Conservation (phyloP, 2,113 vertebrate species). For the Orcinus orca region DNA sequence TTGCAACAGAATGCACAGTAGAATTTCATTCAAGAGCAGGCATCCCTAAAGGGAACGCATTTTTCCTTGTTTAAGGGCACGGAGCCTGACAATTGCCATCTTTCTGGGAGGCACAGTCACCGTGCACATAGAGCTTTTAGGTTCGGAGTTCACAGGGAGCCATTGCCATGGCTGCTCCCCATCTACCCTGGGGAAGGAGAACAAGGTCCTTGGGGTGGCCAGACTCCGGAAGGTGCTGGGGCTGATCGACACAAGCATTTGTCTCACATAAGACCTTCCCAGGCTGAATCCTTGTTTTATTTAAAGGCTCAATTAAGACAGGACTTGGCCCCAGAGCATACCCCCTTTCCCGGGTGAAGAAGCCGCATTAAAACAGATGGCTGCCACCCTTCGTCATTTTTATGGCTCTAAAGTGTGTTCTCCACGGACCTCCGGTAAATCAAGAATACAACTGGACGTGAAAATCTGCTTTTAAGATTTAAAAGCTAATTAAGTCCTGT, state of each 20-base stretch:
- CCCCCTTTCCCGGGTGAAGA: neutral
- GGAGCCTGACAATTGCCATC: neutral
- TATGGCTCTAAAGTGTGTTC: slow-evolving; percentile 30
- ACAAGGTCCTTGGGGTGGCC: neutral
- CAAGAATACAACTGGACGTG: slow-evolving; percentile 17
- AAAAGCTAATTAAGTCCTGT: slow-evolving; percentile 48
- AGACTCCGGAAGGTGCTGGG: accelerated
- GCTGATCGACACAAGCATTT: accelerated
- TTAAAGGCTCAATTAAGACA: neutral
- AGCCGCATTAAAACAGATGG: neutral
- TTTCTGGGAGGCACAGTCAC: neutral
- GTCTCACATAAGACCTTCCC: neutral
- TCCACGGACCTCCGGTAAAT: slow-evolving; percentile 47
- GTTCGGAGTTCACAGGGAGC: neutral
- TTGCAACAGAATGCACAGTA: neutral
- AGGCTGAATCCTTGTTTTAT: neutral
- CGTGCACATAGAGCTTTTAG: neutral
- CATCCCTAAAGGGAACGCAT: neutral
- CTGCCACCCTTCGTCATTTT: slow-evolving; percentile 29
- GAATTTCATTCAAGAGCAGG: neutral
- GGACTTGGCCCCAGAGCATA: neutral
- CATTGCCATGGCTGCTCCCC: neutral
- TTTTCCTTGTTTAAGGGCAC: neutral
- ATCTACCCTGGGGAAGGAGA: neutral
- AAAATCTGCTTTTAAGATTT: slow-evolving; percentile 47